A percentile compares a stretch with the other conserved stretches of the same genome.
These are phyloP conservation scores for Amblyopsis rosae DNA, from an alignment of 2,113 vertebrate genomes.

Conservation along the genomic window DNA sequence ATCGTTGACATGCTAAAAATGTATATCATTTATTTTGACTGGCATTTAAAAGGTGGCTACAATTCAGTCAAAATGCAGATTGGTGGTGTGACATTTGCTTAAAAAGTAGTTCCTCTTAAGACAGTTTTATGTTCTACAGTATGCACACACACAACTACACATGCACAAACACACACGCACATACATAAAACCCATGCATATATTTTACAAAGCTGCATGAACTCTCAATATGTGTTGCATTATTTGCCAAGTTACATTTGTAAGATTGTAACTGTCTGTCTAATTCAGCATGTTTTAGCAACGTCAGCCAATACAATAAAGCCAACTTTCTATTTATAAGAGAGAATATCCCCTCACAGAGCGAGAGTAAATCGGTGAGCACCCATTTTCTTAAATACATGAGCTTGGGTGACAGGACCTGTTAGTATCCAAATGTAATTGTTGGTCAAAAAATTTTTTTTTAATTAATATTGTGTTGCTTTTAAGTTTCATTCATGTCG, in stretches of 20 bases:
- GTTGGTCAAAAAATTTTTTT: slow-evolving; percentile 15
- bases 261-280: background rate
- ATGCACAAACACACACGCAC: no score
- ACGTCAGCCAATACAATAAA: background rate
- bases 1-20: no score
- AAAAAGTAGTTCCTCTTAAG: no score
- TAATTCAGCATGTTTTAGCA: slow-evolving; percentile 16
- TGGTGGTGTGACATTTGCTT: no score
- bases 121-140: no score
- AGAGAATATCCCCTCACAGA: background rate
- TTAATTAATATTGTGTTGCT: slow-evolving; percentile 32
- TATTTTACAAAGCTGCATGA: slow-evolving; percentile 4
- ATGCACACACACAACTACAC: no score
- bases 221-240: slow-evolving; percentile 14
- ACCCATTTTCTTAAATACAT: slow-evolving; percentile 19
- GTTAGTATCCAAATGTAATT: slow-evolving; percentile 12
- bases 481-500: slow-evolving; percentile 9
- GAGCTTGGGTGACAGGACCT: slow-evolving; percentile 6
- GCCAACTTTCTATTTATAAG: background rate
- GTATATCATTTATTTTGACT: no score
- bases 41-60: no score
- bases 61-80: no score
- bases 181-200: no score
- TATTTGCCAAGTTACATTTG: slow-evolving; percentile 39
- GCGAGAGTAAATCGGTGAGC: background rate